These are phyloP conservation scores for Diachrysia chrysitis DNA, from an alignment of 2,888 invertebrate genomes.

Conservation along the genomic window DNA sequence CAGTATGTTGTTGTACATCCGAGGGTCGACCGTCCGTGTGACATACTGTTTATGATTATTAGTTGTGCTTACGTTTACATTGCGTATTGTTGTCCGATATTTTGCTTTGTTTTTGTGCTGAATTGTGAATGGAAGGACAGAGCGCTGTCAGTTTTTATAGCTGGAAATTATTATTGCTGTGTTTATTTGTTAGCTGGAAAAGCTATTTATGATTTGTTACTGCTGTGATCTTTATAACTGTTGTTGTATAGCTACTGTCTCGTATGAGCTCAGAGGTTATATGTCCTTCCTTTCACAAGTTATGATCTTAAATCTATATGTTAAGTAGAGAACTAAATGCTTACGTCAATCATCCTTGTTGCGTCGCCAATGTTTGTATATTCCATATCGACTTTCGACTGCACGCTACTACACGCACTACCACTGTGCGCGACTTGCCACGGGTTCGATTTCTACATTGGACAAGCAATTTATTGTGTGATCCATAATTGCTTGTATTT, in stretches of 20 bases:
- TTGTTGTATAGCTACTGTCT: background rate
- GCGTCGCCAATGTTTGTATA: no score
- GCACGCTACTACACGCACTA: no score
- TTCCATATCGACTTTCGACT: no score
- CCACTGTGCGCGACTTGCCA: no score
- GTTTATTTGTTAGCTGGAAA: background rate
- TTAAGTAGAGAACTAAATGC: no score
- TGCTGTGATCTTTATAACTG: background rate
- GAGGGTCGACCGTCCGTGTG: constrained; percentile 35
- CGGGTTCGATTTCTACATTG: no score
- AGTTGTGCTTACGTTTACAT: constrained; percentile 30
- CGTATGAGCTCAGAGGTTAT: background rate
- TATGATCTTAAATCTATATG: background rate
- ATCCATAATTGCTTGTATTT: no score
- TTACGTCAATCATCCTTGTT: no score
- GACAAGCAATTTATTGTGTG: no score
- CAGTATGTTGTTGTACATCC: constrained; percentile 41
- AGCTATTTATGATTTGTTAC: background rate
- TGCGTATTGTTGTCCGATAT: constrained; percentile 28
- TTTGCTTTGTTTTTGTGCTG: constrained; percentile 24
- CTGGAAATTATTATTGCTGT: background rate
- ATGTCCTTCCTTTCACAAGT: background rate
- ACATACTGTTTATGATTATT: constrained; percentile 58
- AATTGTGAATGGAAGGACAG: background rate
- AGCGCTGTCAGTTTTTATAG: background rate